A percentile compares a stretch with the other conserved stretches of the same genome.
phyloP scores from a whole-genome alignment of 92 coral and sea anemone species.

The Umimayanthus kanabou region DNA sequence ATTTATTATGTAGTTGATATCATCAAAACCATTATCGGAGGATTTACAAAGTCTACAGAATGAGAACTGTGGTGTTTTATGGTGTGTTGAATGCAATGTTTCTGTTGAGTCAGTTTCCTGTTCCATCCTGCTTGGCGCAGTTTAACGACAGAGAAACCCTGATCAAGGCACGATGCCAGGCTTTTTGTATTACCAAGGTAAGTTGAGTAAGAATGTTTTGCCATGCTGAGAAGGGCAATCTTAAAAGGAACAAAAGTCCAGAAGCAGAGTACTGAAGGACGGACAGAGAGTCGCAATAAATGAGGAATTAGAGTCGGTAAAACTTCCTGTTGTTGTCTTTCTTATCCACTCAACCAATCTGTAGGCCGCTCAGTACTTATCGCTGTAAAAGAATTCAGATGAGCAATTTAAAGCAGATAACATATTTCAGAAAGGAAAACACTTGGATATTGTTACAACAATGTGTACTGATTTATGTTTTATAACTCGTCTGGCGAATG shows the following conservation, averaged over 20 bases:
- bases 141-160: constrained; percentile 14
- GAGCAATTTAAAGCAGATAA: neutral
- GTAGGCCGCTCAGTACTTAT: neutral
- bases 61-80: neutral
- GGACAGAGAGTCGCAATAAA: neutral
- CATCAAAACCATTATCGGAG: neutral
- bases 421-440: no score
- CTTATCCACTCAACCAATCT: neutral
- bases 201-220: neutral
- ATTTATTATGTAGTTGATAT: neutral
- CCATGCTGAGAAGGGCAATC: neutral
- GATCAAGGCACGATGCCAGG: constrained; percentile 7
- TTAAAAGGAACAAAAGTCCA: neutral
- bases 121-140: neutral
- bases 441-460: no score
- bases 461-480: no score
- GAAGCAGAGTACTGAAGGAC: neutral
- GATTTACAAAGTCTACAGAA: neutral
- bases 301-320: neutral
- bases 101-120: neutral
- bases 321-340: no score
- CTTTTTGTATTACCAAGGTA: constrained; percentile 17
- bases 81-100: neutral
- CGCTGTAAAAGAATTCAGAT: neutral
- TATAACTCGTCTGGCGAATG: no score